Base-by-base conservation (phyloP, 2,797 vertebrate species). In the Schizothorax lantsangensis region DNA sequence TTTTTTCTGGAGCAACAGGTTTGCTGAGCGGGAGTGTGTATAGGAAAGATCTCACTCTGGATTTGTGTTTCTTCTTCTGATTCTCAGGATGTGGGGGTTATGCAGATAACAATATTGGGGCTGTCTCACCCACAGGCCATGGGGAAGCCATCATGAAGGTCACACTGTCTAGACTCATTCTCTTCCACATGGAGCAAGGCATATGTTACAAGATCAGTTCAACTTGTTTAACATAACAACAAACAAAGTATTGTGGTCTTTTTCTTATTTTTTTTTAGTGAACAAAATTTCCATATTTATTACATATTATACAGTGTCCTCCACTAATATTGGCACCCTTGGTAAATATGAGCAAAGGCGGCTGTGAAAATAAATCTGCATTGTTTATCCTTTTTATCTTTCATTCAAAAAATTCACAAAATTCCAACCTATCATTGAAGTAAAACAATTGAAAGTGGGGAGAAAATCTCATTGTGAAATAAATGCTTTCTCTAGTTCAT, bases 121-220 rank as follows among this genome's bases (percentile, higher is more conserved):
- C 98, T 0, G 91, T 96, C 74, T 98, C 98, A 5, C 95, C 97
- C 0, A 99, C 98, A 0, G 98, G 98, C 74, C 95, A 98, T 1
- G 98, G 98, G n/a, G 98, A 99, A 92, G 94, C 96, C 92, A 99
- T 99, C 91, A 97, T 99, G 96, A 99, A 97, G 92, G 96, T 98
- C 86, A 96, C 95, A 4, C 95, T 99, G 86, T 96, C 97, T 84
- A 94, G 97, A 89, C 97, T 97, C 83, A 91, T 97, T 85, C 95
- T 99, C 73, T 97, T 97, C 91, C 92, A 97, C 93, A 93, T 99
- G 93, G 97, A 99, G 84, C 97, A 97, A 97, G 98, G 98, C 99
- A 95, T 59, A 47, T 77, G 47, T 79, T 72, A 47, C 23, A 49
- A 73, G 19, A 69, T 40, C 86, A 69, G 8, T 23, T 54, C 33